Percentiles rank a stretch among this genome's conserved stretches.
Conservation (phyloP, 2,797 vertebrate species). For the Kryptopterus vitreolus region DNA sequence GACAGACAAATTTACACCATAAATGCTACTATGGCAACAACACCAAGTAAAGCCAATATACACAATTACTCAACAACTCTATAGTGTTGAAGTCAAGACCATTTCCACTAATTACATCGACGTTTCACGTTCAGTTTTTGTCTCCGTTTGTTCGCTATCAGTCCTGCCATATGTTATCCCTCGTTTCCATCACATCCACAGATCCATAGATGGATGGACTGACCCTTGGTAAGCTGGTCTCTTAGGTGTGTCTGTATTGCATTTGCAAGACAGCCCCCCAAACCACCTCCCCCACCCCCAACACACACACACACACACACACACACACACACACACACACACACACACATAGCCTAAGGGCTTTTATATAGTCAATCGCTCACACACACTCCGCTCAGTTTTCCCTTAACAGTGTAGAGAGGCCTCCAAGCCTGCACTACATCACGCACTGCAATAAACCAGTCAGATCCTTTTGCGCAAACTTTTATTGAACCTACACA, state of each 20-base stretch:
- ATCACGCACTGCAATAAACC: constrained; percentile 78
- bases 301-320: constrained; percentile 20
- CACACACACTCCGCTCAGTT: constrained; percentile 39
- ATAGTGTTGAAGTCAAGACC: background rate
- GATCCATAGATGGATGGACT: constrained; percentile 15
- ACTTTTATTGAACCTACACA: constrained; percentile 46
- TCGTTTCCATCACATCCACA: constrained; percentile 36
- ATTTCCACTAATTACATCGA: background rate
- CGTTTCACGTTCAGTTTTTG: background rate
- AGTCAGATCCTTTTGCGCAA: constrained; percentile 59
- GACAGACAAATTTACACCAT: background rate
- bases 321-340: constrained; percentile 30
- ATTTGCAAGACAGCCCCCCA: constrained; percentile 15
- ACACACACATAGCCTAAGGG: constrained; percentile 33
- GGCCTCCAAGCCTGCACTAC: constrained; percentile 71
- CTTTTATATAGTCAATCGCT: constrained; percentile 32
- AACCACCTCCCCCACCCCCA: too few species aligned
- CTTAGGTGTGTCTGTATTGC: constrained; percentile 23
- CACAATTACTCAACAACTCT: background rate
- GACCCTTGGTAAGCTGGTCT: constrained; percentile 14
- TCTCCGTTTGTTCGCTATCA: background rate
- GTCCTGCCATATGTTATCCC: constrained; percentile 25
- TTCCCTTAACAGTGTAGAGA: constrained; percentile 69
- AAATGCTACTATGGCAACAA: background rate
- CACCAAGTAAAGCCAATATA: background rate